Conservation (phyloP, 2,797 vertebrate species). For the Hybognathus amarus region DNA sequence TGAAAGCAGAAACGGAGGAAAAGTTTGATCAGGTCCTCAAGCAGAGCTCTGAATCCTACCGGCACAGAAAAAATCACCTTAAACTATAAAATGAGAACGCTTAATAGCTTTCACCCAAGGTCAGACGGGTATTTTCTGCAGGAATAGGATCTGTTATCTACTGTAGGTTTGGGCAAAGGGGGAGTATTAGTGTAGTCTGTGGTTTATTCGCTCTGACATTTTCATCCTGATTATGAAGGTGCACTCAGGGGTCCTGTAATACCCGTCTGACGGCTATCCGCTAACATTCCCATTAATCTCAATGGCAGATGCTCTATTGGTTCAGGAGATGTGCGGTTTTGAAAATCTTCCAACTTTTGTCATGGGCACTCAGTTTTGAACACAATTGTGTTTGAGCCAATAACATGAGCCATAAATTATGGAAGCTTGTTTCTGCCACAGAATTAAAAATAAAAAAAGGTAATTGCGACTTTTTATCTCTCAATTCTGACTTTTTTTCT, state of each 20-base stretch:
- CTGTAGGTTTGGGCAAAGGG: neutral
- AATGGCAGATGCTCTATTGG: neutral
- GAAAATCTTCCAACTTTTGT: neutral
- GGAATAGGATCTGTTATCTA: conserved; percentile 2
- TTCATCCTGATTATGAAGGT: neutral
- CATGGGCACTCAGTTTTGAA: neutral
- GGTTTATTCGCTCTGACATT: neutral
- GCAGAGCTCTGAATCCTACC: neutral
- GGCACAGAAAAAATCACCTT: neutral
- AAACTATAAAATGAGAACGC: neutral
- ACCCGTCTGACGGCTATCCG: neutral
- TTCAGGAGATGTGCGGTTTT: neutral
- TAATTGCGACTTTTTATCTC: too few relatives aligned
- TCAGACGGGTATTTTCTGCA: neutral
- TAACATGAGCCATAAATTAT: neutral
- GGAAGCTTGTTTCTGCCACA: too few relatives aligned
- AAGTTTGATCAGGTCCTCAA: conserved; percentile 4
- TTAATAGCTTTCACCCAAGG: neutral
- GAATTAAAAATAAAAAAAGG: too few relatives aligned
- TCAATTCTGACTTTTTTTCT: too few relatives aligned
- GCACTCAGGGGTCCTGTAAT: neutral
- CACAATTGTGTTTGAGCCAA: neutral
- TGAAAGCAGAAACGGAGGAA: conserved; percentile 5
- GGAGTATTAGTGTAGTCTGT: neutral
- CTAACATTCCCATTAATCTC: neutral